Conservation (phyloP, 2,797 vertebrate genomes). For the Acanthiza pusilla region DNA sequence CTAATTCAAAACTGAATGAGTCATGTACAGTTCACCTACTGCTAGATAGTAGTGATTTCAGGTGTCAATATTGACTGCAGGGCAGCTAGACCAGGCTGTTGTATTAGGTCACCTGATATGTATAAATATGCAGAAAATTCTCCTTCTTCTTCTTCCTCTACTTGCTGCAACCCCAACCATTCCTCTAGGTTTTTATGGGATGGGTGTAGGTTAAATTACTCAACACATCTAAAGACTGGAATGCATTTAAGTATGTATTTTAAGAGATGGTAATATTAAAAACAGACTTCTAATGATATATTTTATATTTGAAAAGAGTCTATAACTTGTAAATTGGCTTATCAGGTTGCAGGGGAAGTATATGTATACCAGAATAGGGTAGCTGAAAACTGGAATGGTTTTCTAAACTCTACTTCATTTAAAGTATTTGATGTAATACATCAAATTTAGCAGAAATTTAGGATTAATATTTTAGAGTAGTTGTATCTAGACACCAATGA, state of each 20-base stretch:
- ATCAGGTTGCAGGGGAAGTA: background rate
- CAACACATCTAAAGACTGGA: background rate
- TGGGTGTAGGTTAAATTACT: background rate
- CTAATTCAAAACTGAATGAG: background rate
- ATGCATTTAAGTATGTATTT: background rate
- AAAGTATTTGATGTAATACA: constrained; percentile 11
- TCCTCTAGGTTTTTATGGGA: background rate
- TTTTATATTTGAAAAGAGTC: background rate
- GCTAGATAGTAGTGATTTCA: background rate
- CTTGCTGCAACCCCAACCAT: background rate
- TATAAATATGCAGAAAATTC: background rate
- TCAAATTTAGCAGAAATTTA: constrained; percentile 19
- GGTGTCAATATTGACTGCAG: background rate
- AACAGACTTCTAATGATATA: background rate
- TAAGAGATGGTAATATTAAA: background rate
- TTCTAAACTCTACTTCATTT: constrained; percentile 12
- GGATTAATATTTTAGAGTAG: constrained; percentile 17
- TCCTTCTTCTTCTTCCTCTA: too few species aligned
- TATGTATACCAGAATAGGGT: background rate
- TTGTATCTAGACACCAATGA: constrained; percentile 54
- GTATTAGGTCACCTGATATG: background rate
- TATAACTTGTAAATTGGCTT: background rate
- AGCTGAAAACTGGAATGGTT: background rate
- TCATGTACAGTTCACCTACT: background rate
- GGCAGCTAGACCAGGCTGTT: background rate